A percentile compares a stretch with the other conserved stretches of the same genome.
Conservation (phyloP, 1,140 invertebrate species). For the Lasioglossum albipes region DNA sequence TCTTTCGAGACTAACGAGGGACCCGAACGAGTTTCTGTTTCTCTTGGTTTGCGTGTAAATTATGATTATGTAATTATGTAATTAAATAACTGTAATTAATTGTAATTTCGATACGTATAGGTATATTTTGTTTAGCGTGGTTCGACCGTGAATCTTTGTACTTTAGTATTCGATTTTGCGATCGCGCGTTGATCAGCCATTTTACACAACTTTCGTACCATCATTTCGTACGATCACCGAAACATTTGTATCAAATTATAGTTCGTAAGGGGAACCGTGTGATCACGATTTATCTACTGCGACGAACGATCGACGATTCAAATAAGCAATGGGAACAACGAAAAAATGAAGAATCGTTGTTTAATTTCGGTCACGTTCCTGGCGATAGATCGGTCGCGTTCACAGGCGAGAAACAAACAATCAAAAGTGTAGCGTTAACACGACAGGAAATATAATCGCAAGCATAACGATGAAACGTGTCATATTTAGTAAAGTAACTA, state of each 20-base stretch:
- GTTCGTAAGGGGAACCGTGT: neutral
- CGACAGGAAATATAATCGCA: constrained; percentile 16
- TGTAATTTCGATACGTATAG: constrained; percentile 10
- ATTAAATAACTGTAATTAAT: constrained; percentile 39
- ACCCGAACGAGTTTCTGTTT: constrained; percentile 17
- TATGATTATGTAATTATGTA: constrained; percentile 50
- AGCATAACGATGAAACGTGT: constrained; percentile 40
- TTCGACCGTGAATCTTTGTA: neutral
- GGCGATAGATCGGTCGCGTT: constrained; percentile 3
- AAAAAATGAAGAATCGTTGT: neutral
- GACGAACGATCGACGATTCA: neutral
- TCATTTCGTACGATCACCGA: too few relatives aligned
- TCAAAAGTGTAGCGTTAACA: constrained; percentile 40
- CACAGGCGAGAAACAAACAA: constrained; percentile 13
- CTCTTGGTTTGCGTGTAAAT: constrained; percentile 31
- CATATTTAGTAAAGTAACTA: constrained; percentile 27
- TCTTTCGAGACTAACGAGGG: neutral
- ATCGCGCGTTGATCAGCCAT: neutral
- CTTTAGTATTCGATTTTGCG: neutral
- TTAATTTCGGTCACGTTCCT: neutral
- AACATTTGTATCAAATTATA: constrained; percentile 1
- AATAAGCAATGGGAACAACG: neutral
- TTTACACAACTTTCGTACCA: neutral
- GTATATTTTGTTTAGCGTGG: constrained; percentile 22
- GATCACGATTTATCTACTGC: neutral